These are phyloP conservation scores for Smutsia temminckii DNA, from an alignment of 2,797 vertebrate species.

Conservation along the genomic window DNA sequence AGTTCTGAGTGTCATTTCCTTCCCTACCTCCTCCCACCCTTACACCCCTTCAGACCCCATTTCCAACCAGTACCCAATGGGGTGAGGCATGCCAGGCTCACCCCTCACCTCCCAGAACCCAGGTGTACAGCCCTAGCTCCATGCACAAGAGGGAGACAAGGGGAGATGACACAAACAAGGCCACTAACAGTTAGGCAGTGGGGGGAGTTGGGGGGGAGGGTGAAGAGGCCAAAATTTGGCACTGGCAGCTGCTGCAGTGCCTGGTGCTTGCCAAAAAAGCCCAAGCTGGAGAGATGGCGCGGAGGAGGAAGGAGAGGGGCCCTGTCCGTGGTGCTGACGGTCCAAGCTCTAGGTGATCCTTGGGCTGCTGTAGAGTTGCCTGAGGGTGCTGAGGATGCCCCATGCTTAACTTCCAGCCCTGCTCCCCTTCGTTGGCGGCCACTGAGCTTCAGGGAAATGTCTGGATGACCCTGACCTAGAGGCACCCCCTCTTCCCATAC, in stretches of 20 bases:
- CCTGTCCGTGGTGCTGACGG: constrained; percentile 80
- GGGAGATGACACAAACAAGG: constrained; percentile 37
- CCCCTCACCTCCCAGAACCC: not conserved
- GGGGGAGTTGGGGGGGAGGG: not conserved
- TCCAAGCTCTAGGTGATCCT: not conserved
- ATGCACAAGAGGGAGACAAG: not conserved
- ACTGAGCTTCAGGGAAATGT: not conserved
- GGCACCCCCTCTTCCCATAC: not conserved
- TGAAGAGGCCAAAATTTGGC: constrained; percentile 66
- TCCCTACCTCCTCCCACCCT: not conserved
- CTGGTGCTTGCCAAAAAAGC: constrained; percentile 57
- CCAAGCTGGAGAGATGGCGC: constrained; percentile 36
- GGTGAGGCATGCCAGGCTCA: not conserved
- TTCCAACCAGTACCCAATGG: not conserved
- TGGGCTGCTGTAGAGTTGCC: not conserved
- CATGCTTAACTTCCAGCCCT: not conserved
- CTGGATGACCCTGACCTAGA: not conserved
- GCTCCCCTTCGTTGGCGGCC: not conserved
- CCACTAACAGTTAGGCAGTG: constrained; percentile 34
- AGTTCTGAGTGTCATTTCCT: not conserved
- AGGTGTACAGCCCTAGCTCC: not conserved
- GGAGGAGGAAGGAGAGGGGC: not conserved
- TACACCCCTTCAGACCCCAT: not conserved
- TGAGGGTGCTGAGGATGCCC: not conserved
- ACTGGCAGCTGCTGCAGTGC: constrained; percentile 63